These are phyloP conservation scores for Rynchops niger DNA, from an alignment of 2,113 vertebrate genomes.

Conservation along the genomic window DNA sequence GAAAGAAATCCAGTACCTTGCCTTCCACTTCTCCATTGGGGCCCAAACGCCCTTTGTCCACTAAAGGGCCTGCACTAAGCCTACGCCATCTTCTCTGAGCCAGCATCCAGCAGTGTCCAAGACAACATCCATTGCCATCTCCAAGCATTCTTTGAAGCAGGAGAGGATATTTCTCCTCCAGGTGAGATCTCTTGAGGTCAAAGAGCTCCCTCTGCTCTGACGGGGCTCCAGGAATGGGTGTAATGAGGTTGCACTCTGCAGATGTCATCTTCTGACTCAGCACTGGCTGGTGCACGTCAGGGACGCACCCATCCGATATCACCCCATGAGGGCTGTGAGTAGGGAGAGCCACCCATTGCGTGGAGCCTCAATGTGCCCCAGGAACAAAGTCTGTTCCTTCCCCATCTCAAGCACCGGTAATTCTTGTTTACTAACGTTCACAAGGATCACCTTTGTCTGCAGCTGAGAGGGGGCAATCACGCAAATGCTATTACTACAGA, in stretches of 20 bases:
- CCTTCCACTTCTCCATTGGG: neutral
- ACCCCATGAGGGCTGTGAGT: neutral
- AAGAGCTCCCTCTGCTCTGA: neutral
- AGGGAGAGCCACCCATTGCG: neutral
- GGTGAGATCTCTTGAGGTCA: neutral
- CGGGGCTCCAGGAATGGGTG: neutral
- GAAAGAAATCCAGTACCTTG: neutral
- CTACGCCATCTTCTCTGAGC: neutral
- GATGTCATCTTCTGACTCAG: constrained; percentile 31
- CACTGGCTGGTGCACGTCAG: neutral
- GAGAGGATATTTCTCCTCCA: neutral
- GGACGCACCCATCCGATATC: neutral
- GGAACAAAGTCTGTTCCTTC: constrained; percentile 49
- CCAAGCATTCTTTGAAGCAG: neutral
- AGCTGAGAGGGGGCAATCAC: neutral
- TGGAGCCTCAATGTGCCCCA: neutral
- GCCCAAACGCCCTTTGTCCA: neutral
- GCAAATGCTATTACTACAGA: fast-evolving
- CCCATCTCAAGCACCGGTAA: fast-evolving
- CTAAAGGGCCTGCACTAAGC: neutral
- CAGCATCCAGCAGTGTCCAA: neutral
- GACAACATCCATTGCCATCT: neutral
- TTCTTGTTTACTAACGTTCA: neutral
- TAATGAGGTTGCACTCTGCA: neutral
- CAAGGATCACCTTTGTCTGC: neutral